These are phyloP conservation scores for Rhingia campestris DNA, from an alignment of 2,888 invertebrate species.

Conservation along the genomic window DNA sequence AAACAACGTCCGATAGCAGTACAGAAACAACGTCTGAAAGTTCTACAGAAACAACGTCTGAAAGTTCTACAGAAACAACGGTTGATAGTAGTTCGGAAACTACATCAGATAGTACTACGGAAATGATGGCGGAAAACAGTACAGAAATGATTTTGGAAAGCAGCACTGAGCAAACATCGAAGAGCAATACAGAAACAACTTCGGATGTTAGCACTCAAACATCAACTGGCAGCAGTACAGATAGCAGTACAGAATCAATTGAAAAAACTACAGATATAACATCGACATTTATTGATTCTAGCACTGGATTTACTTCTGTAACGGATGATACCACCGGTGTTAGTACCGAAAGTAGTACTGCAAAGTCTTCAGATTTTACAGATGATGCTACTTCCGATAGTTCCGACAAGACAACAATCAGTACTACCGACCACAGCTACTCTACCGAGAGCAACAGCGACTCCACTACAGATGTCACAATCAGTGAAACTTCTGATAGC, in stretches of 20 bases:
- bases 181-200: slow-evolving; percentile 70
- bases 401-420: slow-evolving; percentile 21
- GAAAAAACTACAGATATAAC: slow-evolving; percentile 1
- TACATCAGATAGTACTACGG: slow-evolving; percentile 61
- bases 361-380: not conserved
- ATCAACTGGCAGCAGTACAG: slow-evolving; percentile 70
- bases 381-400: slow-evolving; percentile 6
- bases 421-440: slow-evolving; percentile 40
- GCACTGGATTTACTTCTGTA: too few relatives aligned
- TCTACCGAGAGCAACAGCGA: slow-evolving; percentile 23
- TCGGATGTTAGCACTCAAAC: slow-evolving; percentile 72
- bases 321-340: too few relatives aligned
- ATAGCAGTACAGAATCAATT: slow-evolving; percentile 26
- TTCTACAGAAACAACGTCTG: slow-evolving; percentile 69
- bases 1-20: slow-evolving; percentile 68
- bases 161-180: slow-evolving; percentile 66
- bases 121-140: slow-evolving; percentile 17
- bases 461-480: not conserved
- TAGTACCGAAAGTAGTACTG: not conserved
- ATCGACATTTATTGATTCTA: too few relatives aligned
- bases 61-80: slow-evolving; percentile 73
- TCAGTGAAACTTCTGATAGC: slow-evolving; percentile 18
- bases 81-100: slow-evolving; percentile 74
- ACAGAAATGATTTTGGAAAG: slow-evolving; percentile 63
- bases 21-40: slow-evolving; percentile 67